A percentile compares a stretch with the other conserved stretches of the same genome.
phyloP scores from a whole-genome alignment of 2,113 vertebrate genomes.

The Apteryx owenii region DNA sequence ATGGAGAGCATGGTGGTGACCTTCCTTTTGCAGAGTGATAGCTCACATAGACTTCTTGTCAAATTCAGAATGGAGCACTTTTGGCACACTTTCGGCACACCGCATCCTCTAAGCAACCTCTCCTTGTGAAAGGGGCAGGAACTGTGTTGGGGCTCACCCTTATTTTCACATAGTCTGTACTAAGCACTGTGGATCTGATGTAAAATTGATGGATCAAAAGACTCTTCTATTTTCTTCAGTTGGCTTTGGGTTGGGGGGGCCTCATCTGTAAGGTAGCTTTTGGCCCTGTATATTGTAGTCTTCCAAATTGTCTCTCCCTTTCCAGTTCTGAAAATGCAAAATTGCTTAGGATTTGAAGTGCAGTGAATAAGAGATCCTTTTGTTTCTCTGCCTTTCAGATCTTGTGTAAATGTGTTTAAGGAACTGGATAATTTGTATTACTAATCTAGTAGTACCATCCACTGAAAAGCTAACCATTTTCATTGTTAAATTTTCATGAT shows the following conservation, averaged over 20 bases:
- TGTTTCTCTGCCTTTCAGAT: not conserved
- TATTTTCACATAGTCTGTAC: not conserved
- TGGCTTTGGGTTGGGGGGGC: not conserved
- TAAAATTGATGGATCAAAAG: not conserved
- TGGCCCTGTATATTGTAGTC: not conserved
- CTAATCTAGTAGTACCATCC: not conserved
- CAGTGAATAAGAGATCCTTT: not conserved
- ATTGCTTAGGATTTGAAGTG: not conserved
- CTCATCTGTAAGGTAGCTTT: not conserved
- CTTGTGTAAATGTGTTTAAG: not conserved
- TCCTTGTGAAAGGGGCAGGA: not conserved
- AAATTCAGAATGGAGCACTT: not conserved
- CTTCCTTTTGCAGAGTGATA: not conserved
- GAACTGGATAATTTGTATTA: not conserved
- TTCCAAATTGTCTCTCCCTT: not conserved
- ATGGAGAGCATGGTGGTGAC: not conserved
- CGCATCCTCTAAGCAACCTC: not conserved
- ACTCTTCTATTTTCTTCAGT: not conserved
- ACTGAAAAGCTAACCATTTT: not conserved
- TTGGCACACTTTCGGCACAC: not conserved
- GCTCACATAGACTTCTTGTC: not conserved
- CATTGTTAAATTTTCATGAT: not conserved
- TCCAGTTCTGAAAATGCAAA: not conserved
- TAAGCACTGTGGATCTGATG: not conserved
- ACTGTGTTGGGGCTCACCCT: not conserved